A percentile compares a stretch with the other conserved stretches of the same genome.
Evolutionary conservation across 2,113 vertebrate species (phyloP).

Genomic region (Pleuronectes platessa): DNA sequence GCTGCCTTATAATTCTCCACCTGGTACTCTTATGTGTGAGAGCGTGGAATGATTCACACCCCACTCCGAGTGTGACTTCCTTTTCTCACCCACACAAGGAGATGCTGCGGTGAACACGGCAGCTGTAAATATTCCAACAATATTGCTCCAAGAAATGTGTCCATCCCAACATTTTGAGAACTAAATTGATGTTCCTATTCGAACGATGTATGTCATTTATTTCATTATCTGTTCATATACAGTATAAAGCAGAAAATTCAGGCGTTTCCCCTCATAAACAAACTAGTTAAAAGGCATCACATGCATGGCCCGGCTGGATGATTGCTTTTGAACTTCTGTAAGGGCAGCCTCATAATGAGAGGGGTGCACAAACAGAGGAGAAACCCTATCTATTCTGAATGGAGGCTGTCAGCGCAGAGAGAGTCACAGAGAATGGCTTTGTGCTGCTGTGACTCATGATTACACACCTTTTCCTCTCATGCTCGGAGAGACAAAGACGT

Average conservation of each 20-base stretch:
- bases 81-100: slow-evolving; percentile 69
- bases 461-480: slow-evolving; percentile 49
- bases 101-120: slow-evolving; percentile 51
- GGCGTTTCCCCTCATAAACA: slow-evolving; percentile 43
- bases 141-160: slow-evolving; percentile 2
- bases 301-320: slow-evolving; percentile 48
- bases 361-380: slow-evolving; percentile 52
- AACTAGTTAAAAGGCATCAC: slow-evolving; percentile 53
- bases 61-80: slow-evolving; percentile 77
- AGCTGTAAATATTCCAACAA: slow-evolving; percentile 54
- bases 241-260: slow-evolving; percentile 6
- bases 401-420: slow-evolving; percentile 31
- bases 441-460: slow-evolving; percentile 65
- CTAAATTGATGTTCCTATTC: slow-evolving; percentile 3
- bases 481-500: slow-evolving; percentile 47
- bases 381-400: slow-evolving; percentile 62
- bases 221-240: neutral
- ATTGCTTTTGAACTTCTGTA: slow-evolving; percentile 53
- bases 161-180: slow-evolving; percentile 9
- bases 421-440: slow-evolving; percentile 57
- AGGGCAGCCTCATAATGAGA: slow-evolving; percentile 51
- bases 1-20: slow-evolving; percentile 59
- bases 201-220: neutral
- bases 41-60: slow-evolving; percentile 70
- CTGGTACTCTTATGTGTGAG: slow-evolving; percentile 66